Percentiles rank a stretch among this genome's conserved stretches.
Evolutionary conservation across 1,140 invertebrate genomes (phyloP).

Genomic region (Pseudomyrmex flavicornis): DNA sequence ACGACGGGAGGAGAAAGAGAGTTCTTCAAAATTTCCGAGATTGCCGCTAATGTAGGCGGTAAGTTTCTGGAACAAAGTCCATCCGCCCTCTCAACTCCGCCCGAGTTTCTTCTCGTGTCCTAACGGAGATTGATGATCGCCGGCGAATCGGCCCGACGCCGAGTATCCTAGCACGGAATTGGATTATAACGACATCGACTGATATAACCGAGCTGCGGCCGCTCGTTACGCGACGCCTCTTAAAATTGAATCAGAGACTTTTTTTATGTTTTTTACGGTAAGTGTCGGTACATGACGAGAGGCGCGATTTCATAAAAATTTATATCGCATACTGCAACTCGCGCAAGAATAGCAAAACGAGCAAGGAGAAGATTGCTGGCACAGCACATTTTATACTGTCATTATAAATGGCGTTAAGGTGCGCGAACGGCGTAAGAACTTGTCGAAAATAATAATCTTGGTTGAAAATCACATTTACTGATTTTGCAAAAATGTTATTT

Average conservation of each 20-base stretch:
- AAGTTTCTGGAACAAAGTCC: conserved; percentile 14
- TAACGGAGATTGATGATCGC: conserved; percentile 71
- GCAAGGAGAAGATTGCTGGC: not conserved
- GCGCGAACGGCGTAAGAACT: no score
- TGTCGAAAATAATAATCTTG: no score
- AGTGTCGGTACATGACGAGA: not conserved
- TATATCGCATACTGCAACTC: no score
- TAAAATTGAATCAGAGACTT: conserved; percentile 62
- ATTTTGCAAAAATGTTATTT: no score
- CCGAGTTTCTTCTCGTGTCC: conserved; percentile 42
- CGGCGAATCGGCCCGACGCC: conserved; percentile 58
- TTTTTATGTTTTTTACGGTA: conserved; percentile 29
- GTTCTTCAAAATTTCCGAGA: conserved; percentile 3
- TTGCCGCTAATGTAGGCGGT: conserved; percentile 16
- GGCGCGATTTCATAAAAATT: conserved; percentile 22
- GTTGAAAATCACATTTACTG: no score
- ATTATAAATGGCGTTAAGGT: no score
- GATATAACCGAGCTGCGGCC: conserved; percentile 36
- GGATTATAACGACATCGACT: conserved; percentile 68
- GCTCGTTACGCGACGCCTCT: conserved; percentile 56
- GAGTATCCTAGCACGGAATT: conserved; percentile 60
- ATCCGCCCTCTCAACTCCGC: not conserved
- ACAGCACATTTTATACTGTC: no score
- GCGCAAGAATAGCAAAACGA: not conserved
- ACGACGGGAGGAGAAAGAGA: not conserved